Base-by-base conservation (phyloP, 2,797 vertebrate species). In the Passerculus sandwichensis region DNA sequence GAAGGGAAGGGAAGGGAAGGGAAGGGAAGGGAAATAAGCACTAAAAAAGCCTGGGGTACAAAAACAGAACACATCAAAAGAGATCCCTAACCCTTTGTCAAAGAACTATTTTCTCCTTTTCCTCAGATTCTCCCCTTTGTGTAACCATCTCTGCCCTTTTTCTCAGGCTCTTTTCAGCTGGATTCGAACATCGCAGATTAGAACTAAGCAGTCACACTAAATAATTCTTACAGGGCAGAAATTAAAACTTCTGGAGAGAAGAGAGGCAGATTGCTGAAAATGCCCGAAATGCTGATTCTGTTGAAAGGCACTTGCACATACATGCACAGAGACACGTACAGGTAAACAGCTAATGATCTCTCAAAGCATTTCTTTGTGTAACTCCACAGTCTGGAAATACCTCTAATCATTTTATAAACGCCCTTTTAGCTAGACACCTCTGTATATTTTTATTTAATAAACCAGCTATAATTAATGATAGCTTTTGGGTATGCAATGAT, bases 141-240 rank as follows among this genome's bases (percentile, higher is more conserved):
- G 42, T 51, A 36, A 34, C 50, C 73, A 72, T 86, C 91, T 96
- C 74, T 83, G 71, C 65, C 96, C 30, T 30, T 95, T 97, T 91
- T 75, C 79, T 91, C 82, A 81, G 79, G 76, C 91, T 96, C 89
- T 93, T 97, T 96, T 95, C 85, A 91, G 60, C 64, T 82, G 65
- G 13, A 32, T 80, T 94, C 0, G 1, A 93, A 91, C 42, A 54
- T 3, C 60, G 13, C 77, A 59, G 51, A 59, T 93, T 96, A 95
- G 82, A 93, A 75, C 62, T 59, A 72, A 81, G 91, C 79, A 62
- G 9, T 91, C 87, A 10, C 36, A 10, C 10, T 36, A 94, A 95
- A 77, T 85, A 91, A 88, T 83, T 64, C 42, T 82, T 91, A 88
- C 27, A 11, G 50, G 82, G 75, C n/a, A 89, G 65, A 91, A 94